Evolutionary conservation across 2,888 invertebrate genomes (phyloP).

Genomic region (Eustalomyia histrio): DNA sequence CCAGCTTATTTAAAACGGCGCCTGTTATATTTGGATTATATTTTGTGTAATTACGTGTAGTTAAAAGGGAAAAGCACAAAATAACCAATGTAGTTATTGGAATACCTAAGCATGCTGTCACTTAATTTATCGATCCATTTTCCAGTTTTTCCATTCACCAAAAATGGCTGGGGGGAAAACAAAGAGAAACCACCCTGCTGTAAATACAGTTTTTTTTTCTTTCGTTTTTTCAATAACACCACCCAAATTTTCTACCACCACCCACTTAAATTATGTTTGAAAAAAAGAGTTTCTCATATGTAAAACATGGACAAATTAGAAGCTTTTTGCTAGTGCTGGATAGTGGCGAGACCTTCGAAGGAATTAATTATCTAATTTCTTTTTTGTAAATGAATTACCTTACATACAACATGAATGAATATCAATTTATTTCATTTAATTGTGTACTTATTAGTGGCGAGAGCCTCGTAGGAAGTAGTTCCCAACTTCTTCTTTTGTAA

Average conservation of each 20-base stretch:
- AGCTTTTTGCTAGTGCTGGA: no score
- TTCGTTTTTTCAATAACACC: slow-evolving; percentile 43
- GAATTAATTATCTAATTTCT: no score
- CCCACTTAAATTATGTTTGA: slow-evolving; percentile 10
- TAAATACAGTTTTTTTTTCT: slow-evolving; percentile 20
- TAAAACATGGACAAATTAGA: no score
- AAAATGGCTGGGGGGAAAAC: neutral
- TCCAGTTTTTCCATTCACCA: slow-evolving; percentile 49
- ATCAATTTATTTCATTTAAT: no score
- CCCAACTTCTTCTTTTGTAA: no score
- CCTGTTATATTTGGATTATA: slow-evolving; percentile 44
- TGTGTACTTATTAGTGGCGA: no score
- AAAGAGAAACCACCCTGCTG: slow-evolving; percentile 45
- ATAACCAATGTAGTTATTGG: neutral
- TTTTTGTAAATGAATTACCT: no score
- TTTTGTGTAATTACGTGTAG: slow-evolving; percentile 1
- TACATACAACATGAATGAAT: no score
- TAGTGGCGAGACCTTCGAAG: no score
- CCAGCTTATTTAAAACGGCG: slow-evolving; percentile 29
- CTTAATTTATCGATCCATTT: slow-evolving; percentile 53
- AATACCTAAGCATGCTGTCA: neutral
- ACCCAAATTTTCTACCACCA: slow-evolving; percentile 9
- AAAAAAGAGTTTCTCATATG: neutral
- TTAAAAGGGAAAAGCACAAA: neutral
- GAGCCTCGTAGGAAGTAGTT: no score